Evolutionary conservation across 2,888 invertebrate genomes (phyloP).

Genomic region (Cephus nigrinus): DNA sequence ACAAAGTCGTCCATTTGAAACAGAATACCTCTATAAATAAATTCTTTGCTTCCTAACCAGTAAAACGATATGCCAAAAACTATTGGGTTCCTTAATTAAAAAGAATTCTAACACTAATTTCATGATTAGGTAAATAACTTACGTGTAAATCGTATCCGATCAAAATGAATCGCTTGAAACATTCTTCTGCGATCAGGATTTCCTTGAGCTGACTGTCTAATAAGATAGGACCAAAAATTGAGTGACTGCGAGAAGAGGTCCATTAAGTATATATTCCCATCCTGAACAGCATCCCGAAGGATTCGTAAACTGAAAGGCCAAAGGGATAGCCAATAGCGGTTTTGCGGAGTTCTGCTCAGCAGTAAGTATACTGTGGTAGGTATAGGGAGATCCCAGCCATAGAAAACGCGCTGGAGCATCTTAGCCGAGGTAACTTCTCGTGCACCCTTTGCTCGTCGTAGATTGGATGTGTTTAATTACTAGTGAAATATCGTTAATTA

Average conservation of each 20-base stretch:
- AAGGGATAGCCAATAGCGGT: conserved; percentile 53
- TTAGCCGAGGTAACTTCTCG: conserved; percentile 47
- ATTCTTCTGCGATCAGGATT: neutral
- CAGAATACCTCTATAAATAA: neutral
- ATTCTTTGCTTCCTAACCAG: neutral
- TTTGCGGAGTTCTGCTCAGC: conserved; percentile 26
- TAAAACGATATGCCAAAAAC: neutral
- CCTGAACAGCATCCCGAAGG: conserved; percentile 1
- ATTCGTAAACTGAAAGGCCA: conserved; percentile 31
- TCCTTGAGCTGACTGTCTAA: neutral
- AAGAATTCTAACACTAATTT: neutral
- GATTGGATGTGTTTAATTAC: conserved; percentile 63
- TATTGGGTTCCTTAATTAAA: neutral
- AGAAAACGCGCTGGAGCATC: conserved; percentile 59
- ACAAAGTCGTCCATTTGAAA: neutral
- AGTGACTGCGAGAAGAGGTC: neutral
- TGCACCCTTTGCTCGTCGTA: conserved; percentile 20
- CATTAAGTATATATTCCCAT: neutral
- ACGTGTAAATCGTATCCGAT: neutral
- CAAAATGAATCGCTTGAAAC: neutral
- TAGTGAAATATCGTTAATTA: conserved; percentile 65
- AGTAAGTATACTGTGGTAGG: conserved; percentile 23
- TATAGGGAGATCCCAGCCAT: conserved; percentile 40
- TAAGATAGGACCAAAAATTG: neutral
- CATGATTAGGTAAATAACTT: neutral